Evolutionary conservation across 2,113 vertebrate genomes (phyloP).

Genomic region (Acrocephalus arundinaceus): DNA sequence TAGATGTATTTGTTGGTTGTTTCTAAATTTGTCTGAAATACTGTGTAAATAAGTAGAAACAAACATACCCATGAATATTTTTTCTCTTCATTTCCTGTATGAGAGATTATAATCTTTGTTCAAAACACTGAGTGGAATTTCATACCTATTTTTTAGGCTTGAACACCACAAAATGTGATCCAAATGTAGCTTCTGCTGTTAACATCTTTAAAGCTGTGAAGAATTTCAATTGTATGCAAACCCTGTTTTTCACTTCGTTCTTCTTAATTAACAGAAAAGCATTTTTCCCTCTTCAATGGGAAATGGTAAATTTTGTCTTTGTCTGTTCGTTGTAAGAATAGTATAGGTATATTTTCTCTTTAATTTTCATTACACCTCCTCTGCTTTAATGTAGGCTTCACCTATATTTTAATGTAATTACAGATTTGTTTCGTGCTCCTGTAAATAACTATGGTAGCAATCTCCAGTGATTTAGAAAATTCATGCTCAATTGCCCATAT

Average conservation of each 20-base stretch:
- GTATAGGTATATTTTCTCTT: background rate
- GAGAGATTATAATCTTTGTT: background rate
- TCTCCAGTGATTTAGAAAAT: background rate
- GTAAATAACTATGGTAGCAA: background rate
- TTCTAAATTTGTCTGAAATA: background rate
- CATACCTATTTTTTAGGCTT: background rate
- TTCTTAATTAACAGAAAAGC: background rate
- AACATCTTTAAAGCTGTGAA: background rate
- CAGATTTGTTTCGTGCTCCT: background rate
- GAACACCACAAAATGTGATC: background rate
- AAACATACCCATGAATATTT: accelerated
- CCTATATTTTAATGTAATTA: background rate
- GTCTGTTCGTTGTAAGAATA: background rate
- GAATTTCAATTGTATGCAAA: background rate
- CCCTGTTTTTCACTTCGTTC: background rate
- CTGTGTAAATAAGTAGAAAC: background rate
- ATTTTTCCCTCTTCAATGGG: background rate
- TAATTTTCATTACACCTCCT: background rate
- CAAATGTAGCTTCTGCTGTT: background rate
- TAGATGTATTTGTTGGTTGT: background rate
- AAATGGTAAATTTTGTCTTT: background rate
- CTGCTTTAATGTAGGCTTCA: background rate
- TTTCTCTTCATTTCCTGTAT: background rate
- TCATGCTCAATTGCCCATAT: background rate
- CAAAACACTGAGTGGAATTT: background rate